A percentile compares a stretch with the other conserved stretches of the same genome.
Conservation (phyloP, 2,113 vertebrate genomes). For the Albula goreensis region DNA sequence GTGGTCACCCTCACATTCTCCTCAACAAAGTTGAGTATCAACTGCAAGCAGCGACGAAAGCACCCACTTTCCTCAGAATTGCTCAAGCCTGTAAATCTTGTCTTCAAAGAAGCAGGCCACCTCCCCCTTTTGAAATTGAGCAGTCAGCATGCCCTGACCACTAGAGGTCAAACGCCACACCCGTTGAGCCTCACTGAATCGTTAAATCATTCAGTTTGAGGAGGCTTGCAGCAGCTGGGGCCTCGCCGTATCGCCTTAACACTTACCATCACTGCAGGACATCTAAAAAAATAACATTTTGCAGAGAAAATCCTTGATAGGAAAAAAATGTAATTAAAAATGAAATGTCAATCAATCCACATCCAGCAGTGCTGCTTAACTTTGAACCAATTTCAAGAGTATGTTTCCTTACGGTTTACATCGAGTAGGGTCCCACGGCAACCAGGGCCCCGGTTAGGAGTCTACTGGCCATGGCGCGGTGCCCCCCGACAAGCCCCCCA, state of each 20-base stretch:
- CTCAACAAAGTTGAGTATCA: neutral
- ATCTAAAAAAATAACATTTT: neutral
- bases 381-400: constrained; percentile 10
- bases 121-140: neutral
- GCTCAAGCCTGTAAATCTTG: neutral
- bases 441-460: neutral
- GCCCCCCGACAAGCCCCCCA: neutral
- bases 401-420: constrained; percentile 6
- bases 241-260: neutral
- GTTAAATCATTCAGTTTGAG: neutral
- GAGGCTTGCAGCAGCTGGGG: neutral
- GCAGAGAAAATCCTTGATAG: neutral
- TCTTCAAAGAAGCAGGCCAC: neutral
- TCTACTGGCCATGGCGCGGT: neutral
- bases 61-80: neutral
- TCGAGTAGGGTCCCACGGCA: neutral
- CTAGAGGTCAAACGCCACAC: neutral
- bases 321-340: neutral
- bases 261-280: neutral
- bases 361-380: neutral
- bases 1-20: neutral
- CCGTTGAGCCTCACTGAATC: neutral
- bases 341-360: neutral
- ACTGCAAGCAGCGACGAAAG: neutral
- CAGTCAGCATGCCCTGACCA: neutral